Conservation (phyloP, 37 sponge, comb jelly and placozoan genomes). For the Spongia lamella region DNA sequence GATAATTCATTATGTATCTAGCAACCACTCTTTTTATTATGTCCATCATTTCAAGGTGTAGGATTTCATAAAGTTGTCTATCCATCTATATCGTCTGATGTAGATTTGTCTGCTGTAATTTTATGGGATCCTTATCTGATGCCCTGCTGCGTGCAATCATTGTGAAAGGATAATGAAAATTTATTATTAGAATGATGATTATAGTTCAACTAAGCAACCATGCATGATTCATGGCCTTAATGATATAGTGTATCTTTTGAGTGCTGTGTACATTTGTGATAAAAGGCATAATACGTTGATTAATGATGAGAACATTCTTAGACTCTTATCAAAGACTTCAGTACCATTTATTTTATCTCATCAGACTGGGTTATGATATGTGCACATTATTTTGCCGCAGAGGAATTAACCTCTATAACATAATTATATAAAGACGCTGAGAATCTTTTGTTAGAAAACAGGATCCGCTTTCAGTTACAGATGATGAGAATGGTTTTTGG, state of each 20-base stretch:
- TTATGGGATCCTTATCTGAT: too few relatives aligned
- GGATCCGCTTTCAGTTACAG: not conserved
- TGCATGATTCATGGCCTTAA: slow-evolving; percentile 30
- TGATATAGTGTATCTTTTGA: slow-evolving; percentile 15
- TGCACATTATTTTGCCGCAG: not conserved
- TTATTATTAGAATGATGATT: slow-evolving; percentile 30
- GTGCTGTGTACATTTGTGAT: slow-evolving; percentile 20
- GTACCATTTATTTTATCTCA: slow-evolving; percentile 17
- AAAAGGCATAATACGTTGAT: slow-evolving; percentile 23
- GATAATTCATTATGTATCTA: too few relatives aligned
- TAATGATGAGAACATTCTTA: slow-evolving; percentile 19
- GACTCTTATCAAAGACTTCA: not conserved
- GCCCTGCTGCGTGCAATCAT: too few relatives aligned
- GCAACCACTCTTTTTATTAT: too few relatives aligned
- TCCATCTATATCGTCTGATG: too few relatives aligned
- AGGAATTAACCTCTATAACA: slow-evolving; percentile 31
- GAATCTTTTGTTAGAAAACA: slow-evolving; percentile 4
- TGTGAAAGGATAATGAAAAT: not conserved
- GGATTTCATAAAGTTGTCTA: too few relatives aligned
- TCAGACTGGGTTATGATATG: slow-evolving; percentile 19
- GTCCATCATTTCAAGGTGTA: too few relatives aligned
- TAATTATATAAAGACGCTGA: slow-evolving; percentile 8
- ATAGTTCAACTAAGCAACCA: slow-evolving; percentile 7
- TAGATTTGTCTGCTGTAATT: too few relatives aligned
- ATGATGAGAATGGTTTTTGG: not conserved